Evolutionary conservation across 2,113 vertebrate species (phyloP).

Genomic region (Carettochelys insculpta): DNA sequence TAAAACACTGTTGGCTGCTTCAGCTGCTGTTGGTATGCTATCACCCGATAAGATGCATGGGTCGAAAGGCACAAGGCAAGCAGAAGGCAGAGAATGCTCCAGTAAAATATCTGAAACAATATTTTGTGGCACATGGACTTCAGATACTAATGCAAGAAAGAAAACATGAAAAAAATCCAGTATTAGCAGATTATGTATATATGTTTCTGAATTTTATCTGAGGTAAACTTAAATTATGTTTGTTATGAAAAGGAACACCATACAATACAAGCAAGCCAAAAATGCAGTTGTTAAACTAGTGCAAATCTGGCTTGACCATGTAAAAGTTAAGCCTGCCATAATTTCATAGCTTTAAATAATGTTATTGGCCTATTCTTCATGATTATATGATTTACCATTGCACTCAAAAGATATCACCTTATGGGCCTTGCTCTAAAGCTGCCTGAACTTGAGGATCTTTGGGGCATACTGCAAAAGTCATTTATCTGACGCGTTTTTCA

Average conservation of each 20-base stretch:
- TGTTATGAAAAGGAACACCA: neutral
- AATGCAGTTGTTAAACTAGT: neutral
- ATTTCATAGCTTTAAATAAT: neutral
- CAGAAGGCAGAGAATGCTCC: slow-evolving; percentile 41
- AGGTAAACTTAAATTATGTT: neutral
- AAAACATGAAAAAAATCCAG: neutral
- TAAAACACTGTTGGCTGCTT: neutral
- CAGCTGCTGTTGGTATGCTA: neutral
- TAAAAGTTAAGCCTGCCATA: neutral
- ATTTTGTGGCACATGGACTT: slow-evolving; percentile 55
- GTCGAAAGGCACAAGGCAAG: slow-evolving; percentile 54
- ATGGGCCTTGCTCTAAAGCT: neutral
- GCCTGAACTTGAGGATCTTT: neutral
- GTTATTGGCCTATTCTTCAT: neutral
- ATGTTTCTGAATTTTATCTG: neutral
- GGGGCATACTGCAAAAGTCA: neutral
- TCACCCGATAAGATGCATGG: slow-evolving; percentile 50
- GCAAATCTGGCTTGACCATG: neutral
- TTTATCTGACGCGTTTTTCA: neutral
- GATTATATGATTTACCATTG: neutral
- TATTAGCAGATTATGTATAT: neutral
- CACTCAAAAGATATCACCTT: neutral
- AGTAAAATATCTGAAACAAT: slow-evolving; percentile 57
- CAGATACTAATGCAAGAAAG: slow-evolving; percentile 58
- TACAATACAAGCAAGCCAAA: neutral